These are phyloP conservation scores for Heterodera schachtii DNA, from an alignment of 1,140 invertebrate species.

Conservation along the genomic window DNA sequence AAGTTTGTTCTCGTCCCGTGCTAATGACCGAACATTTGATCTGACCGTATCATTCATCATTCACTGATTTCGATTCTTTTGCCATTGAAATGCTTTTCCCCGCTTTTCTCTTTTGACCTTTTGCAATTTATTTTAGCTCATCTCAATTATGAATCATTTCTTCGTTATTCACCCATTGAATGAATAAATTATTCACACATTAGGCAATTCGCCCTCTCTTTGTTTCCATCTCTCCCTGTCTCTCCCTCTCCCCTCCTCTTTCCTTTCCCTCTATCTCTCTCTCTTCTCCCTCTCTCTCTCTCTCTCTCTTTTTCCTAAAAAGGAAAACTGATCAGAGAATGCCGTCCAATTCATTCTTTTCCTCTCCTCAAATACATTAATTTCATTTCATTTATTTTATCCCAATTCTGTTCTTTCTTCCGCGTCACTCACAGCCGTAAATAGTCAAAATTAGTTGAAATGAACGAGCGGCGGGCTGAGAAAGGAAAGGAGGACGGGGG, in stretches of 20 bases:
- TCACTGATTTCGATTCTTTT: too few relatives aligned
- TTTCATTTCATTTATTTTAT: too few relatives aligned
- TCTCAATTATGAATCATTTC: too few relatives aligned
- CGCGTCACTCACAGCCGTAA: slow-evolving; percentile 1
- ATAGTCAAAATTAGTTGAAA: slow-evolving; percentile 16
- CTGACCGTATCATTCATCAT: neutral
- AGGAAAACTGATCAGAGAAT: neutral
- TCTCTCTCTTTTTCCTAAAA: too few relatives aligned
- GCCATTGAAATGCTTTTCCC: too few relatives aligned
- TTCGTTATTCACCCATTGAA: too few relatives aligned
- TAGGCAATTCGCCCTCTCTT: neutral
- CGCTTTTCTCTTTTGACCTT: too few relatives aligned
- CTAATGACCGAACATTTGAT: neutral
- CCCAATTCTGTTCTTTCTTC: neutral
- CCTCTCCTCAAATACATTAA: neutral
- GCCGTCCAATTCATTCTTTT: neutral
- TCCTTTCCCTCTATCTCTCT: neutral
- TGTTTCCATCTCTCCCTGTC: neutral
- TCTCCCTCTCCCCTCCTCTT: neutral
- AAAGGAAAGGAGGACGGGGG: neutral
- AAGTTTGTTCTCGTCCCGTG: neutral
- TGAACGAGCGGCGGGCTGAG: neutral
- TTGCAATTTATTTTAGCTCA: too few relatives aligned
- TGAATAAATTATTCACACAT: neutral
- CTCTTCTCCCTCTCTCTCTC: neutral